phyloP scores from a whole-genome alignment of 2,113 vertebrate species.

The Hypanus sabinus region DNA sequence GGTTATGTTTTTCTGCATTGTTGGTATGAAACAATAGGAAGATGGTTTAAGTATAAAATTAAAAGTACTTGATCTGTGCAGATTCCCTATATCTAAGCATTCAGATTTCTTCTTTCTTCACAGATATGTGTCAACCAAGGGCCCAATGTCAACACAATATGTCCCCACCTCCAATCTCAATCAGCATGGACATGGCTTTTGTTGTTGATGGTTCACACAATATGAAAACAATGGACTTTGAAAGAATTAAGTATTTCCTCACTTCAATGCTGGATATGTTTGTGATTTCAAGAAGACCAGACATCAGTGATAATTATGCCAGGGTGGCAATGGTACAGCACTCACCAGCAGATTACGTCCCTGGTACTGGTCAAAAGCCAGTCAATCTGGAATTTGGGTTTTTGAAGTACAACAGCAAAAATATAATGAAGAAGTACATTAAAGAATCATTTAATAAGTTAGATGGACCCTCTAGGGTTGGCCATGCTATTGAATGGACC shows the following conservation, averaged over 20 bases:
- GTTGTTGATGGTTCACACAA: slow-evolving; percentile 67
- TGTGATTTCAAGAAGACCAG: slow-evolving; percentile 53
- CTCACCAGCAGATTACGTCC: slow-evolving; percentile 47
- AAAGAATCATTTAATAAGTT: slow-evolving; percentile 48
- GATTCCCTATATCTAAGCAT: neutral
- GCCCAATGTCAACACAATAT: slow-evolving; percentile 48
- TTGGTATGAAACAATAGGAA: neutral
- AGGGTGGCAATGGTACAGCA: slow-evolving; percentile 66
- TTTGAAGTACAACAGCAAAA: slow-evolving; percentile 45
- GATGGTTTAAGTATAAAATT: neutral
- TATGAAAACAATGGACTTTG: slow-evolving; percentile 56
- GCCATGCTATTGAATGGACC: slow-evolving; percentile 60
- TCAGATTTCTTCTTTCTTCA: slow-evolving; percentile 38
- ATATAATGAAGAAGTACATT: slow-evolving; percentile 62
- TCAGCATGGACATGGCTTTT: slow-evolving; percentile 65
- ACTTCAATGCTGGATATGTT: slow-evolving; percentile 61
- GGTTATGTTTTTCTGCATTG: neutral
- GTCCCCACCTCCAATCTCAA: slow-evolving; percentile 42
- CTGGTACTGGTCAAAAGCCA: slow-evolving; percentile 41
- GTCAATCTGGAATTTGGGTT: slow-evolving; percentile 62
- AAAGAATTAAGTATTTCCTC: slow-evolving; percentile 60
- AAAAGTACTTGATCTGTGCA: neutral
- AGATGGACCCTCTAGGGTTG: slow-evolving; percentile 56
- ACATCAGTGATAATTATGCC: slow-evolving; percentile 38
- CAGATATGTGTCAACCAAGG: slow-evolving; percentile 66